These are phyloP conservation scores for Malthinus seriepunctatus DNA, from an alignment of 2,888 invertebrate genomes.

Conservation along the genomic window DNA sequence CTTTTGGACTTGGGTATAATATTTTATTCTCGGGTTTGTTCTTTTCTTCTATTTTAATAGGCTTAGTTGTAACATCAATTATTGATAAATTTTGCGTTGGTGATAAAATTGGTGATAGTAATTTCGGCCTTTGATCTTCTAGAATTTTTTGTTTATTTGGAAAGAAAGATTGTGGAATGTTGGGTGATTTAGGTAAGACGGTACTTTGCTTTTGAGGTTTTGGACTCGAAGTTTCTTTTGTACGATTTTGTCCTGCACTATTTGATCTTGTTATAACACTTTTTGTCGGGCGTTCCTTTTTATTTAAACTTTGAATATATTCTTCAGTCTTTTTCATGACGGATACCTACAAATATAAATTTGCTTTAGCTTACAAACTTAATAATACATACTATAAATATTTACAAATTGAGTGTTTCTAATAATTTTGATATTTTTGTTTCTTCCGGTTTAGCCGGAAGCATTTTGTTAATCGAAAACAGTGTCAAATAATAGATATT, in stretches of 20 bases:
- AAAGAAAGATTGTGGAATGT: conserved; percentile 15
- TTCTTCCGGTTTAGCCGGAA: too few species aligned
- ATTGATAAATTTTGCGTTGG: conserved; percentile 47
- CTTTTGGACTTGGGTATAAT: conserved; percentile 48
- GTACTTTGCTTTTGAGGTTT: conserved; percentile 5
- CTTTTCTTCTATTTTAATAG: conserved; percentile 55
- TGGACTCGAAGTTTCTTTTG: conserved; percentile 8
- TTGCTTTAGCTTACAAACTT: too few species aligned
- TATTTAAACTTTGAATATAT: conserved; percentile 48
- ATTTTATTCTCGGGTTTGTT: conserved; percentile 61
- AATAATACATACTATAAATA: too few species aligned
- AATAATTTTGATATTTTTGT: too few species aligned
- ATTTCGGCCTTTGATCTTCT: conserved; percentile 45
- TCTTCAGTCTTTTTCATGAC: conserved; percentile 51
- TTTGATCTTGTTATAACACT: conserved; percentile 4
- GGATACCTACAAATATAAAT: conserved; percentile 40
- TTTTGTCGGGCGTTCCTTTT: not conserved
- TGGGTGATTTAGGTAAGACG: conserved; percentile 24
- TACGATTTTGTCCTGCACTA: conserved; percentile 9
- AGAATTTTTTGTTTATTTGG: conserved; percentile 53
- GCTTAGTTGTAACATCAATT: conserved; percentile 18
- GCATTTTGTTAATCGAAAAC: too few species aligned
- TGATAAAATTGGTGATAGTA: conserved; percentile 49
- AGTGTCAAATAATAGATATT: too few species aligned
- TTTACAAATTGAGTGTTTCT: too few species aligned